phyloP scores from a whole-genome alignment of 2,888 invertebrate species.

The Aleiodes alternator region DNA sequence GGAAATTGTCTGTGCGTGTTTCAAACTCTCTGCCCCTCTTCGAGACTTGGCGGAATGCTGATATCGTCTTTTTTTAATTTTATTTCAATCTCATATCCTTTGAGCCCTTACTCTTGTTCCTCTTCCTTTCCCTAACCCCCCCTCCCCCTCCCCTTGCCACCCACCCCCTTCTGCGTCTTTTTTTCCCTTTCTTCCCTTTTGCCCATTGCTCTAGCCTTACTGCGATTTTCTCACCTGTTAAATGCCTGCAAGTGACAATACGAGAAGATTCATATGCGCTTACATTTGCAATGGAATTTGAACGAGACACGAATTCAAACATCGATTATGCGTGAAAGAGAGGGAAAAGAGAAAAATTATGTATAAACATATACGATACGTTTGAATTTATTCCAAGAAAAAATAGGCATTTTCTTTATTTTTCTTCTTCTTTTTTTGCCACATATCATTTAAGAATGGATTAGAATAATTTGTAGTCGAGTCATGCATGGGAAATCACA shows the following conservation, averaged over 20 bases:
- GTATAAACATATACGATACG: background rate
- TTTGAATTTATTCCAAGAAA: constrained; percentile 37
- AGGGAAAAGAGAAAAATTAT: background rate
- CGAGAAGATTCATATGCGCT: constrained; percentile 27
- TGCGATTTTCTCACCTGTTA: constrained; percentile 33
- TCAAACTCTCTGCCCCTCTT: constrained; percentile 47
- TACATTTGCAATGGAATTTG: constrained; percentile 47
- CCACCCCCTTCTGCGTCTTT: too few species aligned
- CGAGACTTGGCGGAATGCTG: constrained; percentile 61
- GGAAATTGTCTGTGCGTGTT: constrained; percentile 64
- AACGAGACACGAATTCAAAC: constrained; percentile 54
- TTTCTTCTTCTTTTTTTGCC: constrained; percentile 9
- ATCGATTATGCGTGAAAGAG: constrained; percentile 41
- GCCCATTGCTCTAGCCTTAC: background rate
- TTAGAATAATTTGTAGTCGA: constrained; percentile 20
- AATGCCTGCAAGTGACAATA: background rate
- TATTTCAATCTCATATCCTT: constrained; percentile 24
- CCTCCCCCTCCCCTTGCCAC: background rate
- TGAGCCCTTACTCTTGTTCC: constrained; percentile 18
- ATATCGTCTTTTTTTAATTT: constrained; percentile 53
- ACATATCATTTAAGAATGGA: constrained; percentile 31
- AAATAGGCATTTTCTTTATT: constrained; percentile 30
- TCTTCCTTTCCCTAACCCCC: constrained; percentile 9
- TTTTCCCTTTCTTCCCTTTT: background rate
- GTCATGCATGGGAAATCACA: constrained; percentile 45